Evolutionary conservation across 2,888 invertebrate genomes (phyloP).

Genomic region (Neoitamus cyanurus): DNA sequence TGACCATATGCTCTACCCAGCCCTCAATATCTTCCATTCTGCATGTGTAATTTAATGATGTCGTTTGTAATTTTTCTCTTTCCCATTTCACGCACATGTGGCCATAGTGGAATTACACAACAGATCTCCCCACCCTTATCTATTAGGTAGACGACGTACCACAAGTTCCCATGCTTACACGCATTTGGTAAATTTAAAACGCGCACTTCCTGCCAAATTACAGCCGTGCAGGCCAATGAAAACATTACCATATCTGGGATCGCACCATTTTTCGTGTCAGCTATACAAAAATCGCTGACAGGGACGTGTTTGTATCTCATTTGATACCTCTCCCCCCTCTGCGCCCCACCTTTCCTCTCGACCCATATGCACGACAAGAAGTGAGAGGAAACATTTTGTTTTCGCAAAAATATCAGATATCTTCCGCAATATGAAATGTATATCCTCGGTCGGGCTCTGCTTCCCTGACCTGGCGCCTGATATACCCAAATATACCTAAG

Average conservation of each 20-base stretch:
- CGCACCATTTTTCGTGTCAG: neutral
- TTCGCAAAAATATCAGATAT: constrained; percentile 29
- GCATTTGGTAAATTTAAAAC: neutral
- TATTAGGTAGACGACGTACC: neutral
- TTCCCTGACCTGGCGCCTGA: neutral
- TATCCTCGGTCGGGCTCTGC: neutral
- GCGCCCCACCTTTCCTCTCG: neutral
- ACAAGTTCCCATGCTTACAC: neutral
- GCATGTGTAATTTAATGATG: neutral
- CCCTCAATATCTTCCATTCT: too few species aligned
- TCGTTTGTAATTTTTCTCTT: neutral
- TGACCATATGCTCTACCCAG: too few species aligned
- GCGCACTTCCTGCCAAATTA: neutral
- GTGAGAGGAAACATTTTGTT: constrained; percentile 10
- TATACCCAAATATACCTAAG: constrained; percentile 12
- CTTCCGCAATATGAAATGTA: constrained; percentile 30
- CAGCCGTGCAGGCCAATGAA: neutral
- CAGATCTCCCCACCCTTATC: neutral
- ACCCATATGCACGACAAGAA: neutral
- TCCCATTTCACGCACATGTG: neutral
- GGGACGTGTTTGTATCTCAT: constrained; percentile 21
- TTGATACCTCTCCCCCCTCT: neutral
- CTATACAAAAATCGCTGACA: constrained; percentile 10
- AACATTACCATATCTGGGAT: constrained; percentile 1
- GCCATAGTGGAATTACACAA: neutral